Base-by-base conservation (phyloP, 1,140 invertebrate genomes). In the Aleiodes sp. region DNA sequence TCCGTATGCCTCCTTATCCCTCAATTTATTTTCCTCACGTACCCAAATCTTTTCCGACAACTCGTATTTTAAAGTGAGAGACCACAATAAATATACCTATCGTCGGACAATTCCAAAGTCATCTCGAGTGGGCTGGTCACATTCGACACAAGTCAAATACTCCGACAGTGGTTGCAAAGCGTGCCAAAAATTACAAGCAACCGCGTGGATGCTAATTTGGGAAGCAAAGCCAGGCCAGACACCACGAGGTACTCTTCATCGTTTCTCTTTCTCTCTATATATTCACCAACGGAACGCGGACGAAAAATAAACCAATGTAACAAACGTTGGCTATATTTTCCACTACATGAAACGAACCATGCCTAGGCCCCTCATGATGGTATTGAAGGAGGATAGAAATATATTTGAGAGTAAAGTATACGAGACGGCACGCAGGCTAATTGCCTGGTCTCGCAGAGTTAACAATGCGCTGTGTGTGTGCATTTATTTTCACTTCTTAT, bases 141-240 rank as follows among this genome's bases (percentile, higher is more conserved):
- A 59, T 59, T 59, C 28, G 56, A 14, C 28, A 29, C 28, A 10
- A 29, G 59, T 56, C 52, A 56, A 26, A 69, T 69, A n/a, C 39
- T 63, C 41, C 28, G 39, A 46, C 57, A 31, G 56, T 46, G 12
- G 60, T 35, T 67, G 26, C n/a, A 68, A 28, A 71, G 72, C 65
- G 73, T 75, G 76, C 76, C 76, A 78, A 83, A 71, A 82, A 81
- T 82, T 72, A 71, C 74, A 43, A 39, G 66, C 73, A 75, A 77
- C 82, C 81, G 79, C 82, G 81, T 84, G 82, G 82, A 75, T 77
- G 78, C 80, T 84, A 84, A 84, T 83, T 82, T 71, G 62, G 77
- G 24, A 59, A 26, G 24, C 4, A 59, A 29, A 78, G 71, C 75
- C 75, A 72, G 76, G 76, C 78, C 60, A 84, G 82, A 84, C 82